phyloP scores from a whole-genome alignment of 2,888 invertebrate species.

The Tetragnatha montana region DNA sequence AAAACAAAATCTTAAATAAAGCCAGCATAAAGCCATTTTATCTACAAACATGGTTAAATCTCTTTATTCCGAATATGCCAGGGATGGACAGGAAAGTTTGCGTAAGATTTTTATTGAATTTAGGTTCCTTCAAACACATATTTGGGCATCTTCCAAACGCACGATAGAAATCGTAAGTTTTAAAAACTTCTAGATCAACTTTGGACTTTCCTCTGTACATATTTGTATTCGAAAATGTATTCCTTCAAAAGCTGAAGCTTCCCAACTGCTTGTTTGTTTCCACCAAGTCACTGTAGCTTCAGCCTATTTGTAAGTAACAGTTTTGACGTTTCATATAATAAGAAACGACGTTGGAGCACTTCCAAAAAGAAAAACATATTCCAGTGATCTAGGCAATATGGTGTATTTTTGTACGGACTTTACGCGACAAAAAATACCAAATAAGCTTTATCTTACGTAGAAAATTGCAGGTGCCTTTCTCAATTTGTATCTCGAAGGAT shows the following conservation, averaged over 20 bases:
- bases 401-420: slow-evolving; percentile 16
- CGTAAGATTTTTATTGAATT: too few species aligned
- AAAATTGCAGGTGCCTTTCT: slow-evolving; percentile 16
- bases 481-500: slow-evolving; percentile 24
- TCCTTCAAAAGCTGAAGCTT: background rate
- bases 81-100: too few species aligned
- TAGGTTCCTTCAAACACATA: too few species aligned
- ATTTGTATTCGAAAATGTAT: background rate
- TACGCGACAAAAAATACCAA: slow-evolving; percentile 19
- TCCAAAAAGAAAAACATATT: background rate
- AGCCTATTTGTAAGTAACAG: background rate
- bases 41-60: too few species aligned
- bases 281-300: background rate
- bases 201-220: background rate
- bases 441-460: slow-evolving; percentile 24
- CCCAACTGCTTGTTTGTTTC: background rate
- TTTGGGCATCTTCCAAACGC: background rate
- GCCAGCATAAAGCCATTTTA: too few species aligned
- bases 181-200: background rate
- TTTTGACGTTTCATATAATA: slow-evolving; percentile 1
- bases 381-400: slow-evolving; percentile 3
- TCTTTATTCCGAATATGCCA: too few species aligned
- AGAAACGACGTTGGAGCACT: slow-evolving; percentile 9
- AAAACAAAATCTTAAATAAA: too few species aligned
- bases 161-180: background rate